Conservation (phyloP, 2,888 invertebrate genomes). For the Oligia strigilis region DNA sequence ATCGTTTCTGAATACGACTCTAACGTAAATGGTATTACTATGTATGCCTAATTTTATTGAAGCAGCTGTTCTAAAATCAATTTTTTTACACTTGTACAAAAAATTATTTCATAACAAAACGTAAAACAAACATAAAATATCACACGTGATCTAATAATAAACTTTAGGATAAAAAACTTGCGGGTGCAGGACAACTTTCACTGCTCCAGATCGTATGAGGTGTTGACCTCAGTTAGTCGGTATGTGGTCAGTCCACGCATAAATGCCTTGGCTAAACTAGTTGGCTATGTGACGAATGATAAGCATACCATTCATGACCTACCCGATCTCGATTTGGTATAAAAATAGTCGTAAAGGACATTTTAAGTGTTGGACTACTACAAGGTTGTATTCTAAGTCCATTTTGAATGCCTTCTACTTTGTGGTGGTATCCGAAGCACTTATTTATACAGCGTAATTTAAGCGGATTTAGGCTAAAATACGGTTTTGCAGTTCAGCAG, state of each 20-base stretch:
- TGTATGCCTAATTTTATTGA: not conserved
- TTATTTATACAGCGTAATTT: not conserved
- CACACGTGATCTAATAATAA: slow-evolving; percentile 25
- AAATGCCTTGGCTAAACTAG: slow-evolving; percentile 15
- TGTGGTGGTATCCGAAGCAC: not conserved
- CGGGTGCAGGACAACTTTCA: slow-evolving; percentile 79
- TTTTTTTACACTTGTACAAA: not conserved
- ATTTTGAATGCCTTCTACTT: not conserved
- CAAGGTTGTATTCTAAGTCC: slow-evolving; percentile 26
- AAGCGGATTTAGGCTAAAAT: not conserved
- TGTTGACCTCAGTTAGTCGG: slow-evolving; percentile 58
- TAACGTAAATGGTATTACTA: not conserved
- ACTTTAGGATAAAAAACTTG: slow-evolving; percentile 44
- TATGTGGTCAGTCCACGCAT: slow-evolving; percentile 29
- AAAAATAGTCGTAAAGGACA: not conserved
- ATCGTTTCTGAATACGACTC: not conserved
- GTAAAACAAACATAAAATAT: slow-evolving; percentile 6
- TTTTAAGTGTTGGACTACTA: slow-evolving; percentile 16
- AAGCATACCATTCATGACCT: slow-evolving; percentile 7
- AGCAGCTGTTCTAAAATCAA: not conserved
- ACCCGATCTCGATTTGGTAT: slow-evolving; percentile 12
- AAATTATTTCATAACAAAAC: not conserved
- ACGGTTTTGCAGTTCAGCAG: not conserved
- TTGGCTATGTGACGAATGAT: slow-evolving; percentile 9
- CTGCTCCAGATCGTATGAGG: slow-evolving; percentile 71